These are phyloP conservation scores for Pogonognathellus flavescens DNA, from an alignment of 1,140 invertebrate genomes.

Conservation along the genomic window DNA sequence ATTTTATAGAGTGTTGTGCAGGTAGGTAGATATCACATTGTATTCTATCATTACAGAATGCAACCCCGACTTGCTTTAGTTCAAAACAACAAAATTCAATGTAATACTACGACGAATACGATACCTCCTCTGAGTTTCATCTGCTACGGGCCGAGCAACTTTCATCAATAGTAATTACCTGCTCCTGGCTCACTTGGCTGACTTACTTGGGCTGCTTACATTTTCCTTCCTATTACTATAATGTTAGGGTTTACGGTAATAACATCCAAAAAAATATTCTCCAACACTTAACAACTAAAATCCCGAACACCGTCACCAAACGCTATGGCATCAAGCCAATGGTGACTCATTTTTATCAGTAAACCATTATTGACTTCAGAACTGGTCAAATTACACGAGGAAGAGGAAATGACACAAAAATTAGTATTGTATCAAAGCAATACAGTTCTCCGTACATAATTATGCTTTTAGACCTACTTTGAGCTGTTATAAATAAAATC, in stretches of 20 bases:
- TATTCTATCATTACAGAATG: constrained; percentile 43
- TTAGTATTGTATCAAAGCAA: no score
- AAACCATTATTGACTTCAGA: no score
- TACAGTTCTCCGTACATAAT: no score
- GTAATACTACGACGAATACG: background rate
- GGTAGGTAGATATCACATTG: constrained; percentile 29
- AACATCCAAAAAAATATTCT: no score
- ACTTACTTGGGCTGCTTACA: background rate
- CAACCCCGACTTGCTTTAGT: constrained; percentile 15
- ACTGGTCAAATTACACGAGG: no score
- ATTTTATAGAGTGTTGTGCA: constrained; percentile 64
- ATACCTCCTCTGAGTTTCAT: constrained; percentile 45
- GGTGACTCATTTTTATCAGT: no score
- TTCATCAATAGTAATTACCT: constrained; percentile 56
- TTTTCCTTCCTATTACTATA: background rate
- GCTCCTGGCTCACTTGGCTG: constrained; percentile 22
- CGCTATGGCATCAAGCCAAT: no score
- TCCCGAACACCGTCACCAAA: no score
- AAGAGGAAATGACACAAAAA: no score
- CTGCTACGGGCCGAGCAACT: constrained; percentile 31
- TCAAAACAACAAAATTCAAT: constrained; percentile 13
- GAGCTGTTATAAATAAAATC: no score
- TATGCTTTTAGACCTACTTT: no score
- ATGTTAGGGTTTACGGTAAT: background rate
- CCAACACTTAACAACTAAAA: no score